A percentile compares a stretch with the other conserved stretches of the same genome.
Evolutionary conservation across 1,140 invertebrate genomes (phyloP).

Genomic region (Drosophila triauraria): DNA sequence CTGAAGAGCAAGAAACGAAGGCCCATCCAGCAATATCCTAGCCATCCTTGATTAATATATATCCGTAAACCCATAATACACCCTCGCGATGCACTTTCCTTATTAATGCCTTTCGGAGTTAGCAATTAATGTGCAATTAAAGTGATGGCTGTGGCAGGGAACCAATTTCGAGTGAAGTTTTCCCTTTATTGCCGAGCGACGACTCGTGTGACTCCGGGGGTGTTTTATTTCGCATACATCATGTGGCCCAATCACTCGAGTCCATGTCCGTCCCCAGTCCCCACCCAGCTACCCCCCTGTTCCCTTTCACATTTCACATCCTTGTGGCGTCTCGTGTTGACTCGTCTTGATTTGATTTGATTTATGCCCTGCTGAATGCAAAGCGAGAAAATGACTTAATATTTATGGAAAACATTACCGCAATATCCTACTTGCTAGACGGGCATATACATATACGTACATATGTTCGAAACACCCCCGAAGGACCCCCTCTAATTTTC

Average conservation of each 20-base stretch:
- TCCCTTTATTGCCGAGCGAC: slow-evolving; percentile 4
- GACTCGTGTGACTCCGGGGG: background rate
- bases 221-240: slow-evolving; percentile 36
- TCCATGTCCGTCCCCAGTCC: background rate
- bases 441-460: background rate
- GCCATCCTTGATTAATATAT: too few species aligned
- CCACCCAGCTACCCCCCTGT: background rate
- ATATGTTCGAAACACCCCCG: background rate
- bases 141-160: slow-evolving; percentile 1
- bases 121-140: slow-evolving; percentile 41
- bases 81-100: background rate
- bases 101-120: background rate
- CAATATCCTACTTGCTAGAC: slow-evolving; percentile 50
- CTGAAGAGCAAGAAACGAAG: too few species aligned
- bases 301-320: slow-evolving; percentile 3
- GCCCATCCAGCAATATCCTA: too few species aligned
- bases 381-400: slow-evolving; percentile 57
- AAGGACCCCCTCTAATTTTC: background rate
- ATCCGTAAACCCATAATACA: too few species aligned
- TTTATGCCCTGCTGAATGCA: slow-evolving; percentile 51
- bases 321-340: slow-evolving; percentile 28
- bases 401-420: slow-evolving; percentile 57
- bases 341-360: slow-evolving; percentile 52
- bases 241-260: slow-evolving; percentile 24
- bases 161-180: slow-evolving; percentile 1